Percentiles rank a stretch among this genome's conserved stretches.
Evolutionary conservation across 2,888 invertebrate genomes (phyloP).

Genomic region (Argyresthia goedartella): DNA sequence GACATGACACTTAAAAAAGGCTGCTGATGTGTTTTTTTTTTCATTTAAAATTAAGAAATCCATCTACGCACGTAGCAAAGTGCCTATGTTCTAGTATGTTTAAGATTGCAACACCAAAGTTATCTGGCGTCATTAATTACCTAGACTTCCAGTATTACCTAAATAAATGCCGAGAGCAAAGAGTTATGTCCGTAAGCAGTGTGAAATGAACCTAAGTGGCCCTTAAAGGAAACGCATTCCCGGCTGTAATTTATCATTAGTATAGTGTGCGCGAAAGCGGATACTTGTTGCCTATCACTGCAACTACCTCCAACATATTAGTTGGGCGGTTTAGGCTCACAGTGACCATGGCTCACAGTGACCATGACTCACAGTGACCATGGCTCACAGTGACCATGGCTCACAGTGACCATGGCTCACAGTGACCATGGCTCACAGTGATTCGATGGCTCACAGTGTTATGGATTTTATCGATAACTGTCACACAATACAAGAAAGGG

Average conservation of each 20-base stretch:
- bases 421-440: no score
- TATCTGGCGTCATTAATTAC: background rate
- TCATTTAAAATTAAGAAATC: background rate
- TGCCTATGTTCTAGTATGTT: background rate
- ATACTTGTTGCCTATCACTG: constrained; percentile 32
- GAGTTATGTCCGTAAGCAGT: constrained; percentile 18
- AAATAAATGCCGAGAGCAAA: background rate
- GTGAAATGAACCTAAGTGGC: constrained; percentile 25
- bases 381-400: no score
- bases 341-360: no score
- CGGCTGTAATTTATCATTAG: constrained; percentile 33
- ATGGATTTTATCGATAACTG: no score
- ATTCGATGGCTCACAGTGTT: no score
- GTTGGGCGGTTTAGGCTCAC: background rate
- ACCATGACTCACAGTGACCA: no score
- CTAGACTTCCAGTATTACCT: constrained; percentile 2
- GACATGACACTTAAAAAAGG: background rate
- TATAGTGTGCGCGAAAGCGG: constrained; percentile 22
- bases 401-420: no score
- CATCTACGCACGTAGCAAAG: background rate
- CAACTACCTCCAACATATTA: constrained; percentile 16
- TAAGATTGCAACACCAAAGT: background rate
- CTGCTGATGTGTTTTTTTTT: background rate
- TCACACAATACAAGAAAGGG: no score
- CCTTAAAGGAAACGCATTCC: constrained; percentile 32